Percentiles rank a stretch among this genome's conserved stretches.
These are phyloP conservation scores for Odontomachus brunneus DNA, from an alignment of 1,140 invertebrate genomes.

Conservation along the genomic window DNA sequence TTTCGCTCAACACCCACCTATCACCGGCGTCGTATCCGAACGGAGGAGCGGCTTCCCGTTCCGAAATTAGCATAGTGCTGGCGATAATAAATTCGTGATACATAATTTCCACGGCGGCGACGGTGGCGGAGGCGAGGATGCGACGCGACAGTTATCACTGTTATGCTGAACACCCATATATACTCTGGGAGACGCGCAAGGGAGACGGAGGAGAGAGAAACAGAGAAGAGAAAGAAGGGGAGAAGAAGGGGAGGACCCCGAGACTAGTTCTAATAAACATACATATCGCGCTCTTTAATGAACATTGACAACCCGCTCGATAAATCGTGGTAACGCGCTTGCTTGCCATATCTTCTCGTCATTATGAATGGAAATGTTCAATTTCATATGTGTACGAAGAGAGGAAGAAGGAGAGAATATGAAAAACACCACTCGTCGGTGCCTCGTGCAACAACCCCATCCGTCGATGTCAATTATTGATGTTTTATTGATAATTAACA, in stretches of 20 bases:
- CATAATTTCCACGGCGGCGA: slow-evolving; percentile 69
- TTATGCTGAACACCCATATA: slow-evolving; percentile 72
- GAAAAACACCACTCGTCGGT: no score
- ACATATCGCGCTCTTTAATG: slow-evolving; percentile 39
- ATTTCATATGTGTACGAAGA: no score
- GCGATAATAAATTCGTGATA: slow-evolving; percentile 67
- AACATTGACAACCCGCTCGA: slow-evolving; percentile 44
- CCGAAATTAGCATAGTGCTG: slow-evolving; percentile 69
- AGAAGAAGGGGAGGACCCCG: neutral
- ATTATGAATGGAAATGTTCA: no score
- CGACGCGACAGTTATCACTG: slow-evolving; percentile 37
- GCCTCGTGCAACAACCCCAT: no score
- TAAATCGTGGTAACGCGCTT: slow-evolving; percentile 36
- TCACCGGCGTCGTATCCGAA: slow-evolving; percentile 36
- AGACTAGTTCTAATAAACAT: slow-evolving; percentile 40
- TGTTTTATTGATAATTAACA: no score
- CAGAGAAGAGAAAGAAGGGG: no score
- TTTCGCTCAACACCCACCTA: slow-evolving; percentile 60
- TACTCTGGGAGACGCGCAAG: slow-evolving; percentile 1
- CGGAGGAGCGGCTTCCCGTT: slow-evolving; percentile 46
- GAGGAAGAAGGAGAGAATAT: no score
- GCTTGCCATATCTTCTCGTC: no score
- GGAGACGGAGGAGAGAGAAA: no score
- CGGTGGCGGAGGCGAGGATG: no score
- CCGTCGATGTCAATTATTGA: no score